Evolutionary conservation across 2,888 invertebrate species (phyloP).

Genomic region (Suillia variegata): DNA sequence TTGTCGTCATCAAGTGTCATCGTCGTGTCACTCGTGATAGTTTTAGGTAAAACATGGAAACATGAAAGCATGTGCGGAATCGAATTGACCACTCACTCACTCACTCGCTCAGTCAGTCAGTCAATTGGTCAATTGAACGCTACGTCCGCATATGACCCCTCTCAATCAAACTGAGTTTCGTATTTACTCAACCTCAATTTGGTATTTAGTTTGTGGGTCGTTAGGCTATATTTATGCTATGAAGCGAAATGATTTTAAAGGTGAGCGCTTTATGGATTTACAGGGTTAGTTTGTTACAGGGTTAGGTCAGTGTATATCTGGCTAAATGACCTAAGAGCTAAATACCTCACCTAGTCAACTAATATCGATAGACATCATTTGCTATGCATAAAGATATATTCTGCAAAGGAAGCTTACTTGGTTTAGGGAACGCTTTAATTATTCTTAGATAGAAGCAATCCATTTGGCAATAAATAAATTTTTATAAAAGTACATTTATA

Average conservation of each 20-base stretch:
- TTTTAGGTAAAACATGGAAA: too few relatives aligned
- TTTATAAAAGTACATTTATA: too few relatives aligned
- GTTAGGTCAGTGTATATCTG: too few relatives aligned
- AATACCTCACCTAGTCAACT: too few relatives aligned
- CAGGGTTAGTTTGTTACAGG: too few relatives aligned
- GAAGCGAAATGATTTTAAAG: background rate
- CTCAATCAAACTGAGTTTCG: background rate
- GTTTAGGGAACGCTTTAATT: too few relatives aligned
- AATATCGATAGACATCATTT: too few relatives aligned
- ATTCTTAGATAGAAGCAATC: too few relatives aligned
- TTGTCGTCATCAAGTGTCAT: slow-evolving; percentile 1
- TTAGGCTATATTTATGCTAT: background rate
- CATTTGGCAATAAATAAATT: too few relatives aligned
- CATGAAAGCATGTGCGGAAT: background rate
- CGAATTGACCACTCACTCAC: background rate
- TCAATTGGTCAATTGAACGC: background rate
- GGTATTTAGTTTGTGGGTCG: background rate
- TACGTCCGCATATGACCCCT: slow-evolving; percentile 1
- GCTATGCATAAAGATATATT: too few relatives aligned
- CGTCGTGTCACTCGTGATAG: background rate
- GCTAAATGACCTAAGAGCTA: too few relatives aligned
- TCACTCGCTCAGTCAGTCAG: background rate
- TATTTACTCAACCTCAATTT: background rate
- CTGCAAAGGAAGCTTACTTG: too few relatives aligned
- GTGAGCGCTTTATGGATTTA: background rate